Conservation (phyloP, 2,797 vertebrate genomes). For the Gadopsis bispinosus region DNA sequence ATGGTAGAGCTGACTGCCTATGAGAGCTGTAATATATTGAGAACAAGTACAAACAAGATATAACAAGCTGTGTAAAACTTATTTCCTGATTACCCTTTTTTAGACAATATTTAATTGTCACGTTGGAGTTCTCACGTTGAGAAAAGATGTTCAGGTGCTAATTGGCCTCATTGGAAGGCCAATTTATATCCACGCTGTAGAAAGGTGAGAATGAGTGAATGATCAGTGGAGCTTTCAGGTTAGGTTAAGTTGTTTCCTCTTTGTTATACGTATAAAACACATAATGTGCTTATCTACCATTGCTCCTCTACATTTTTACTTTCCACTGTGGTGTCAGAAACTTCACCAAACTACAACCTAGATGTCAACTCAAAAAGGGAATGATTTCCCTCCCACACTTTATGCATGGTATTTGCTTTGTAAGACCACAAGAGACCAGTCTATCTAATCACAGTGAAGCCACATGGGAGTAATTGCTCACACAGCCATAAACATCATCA, state of each 20-base stretch:
- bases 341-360: conserved; percentile 11
- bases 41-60: conserved; percentile 11
- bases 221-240: not conserved
- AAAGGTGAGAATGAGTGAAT: conserved; percentile 27
- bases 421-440: conserved; percentile 32
- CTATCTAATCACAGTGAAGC: conserved; percentile 43
- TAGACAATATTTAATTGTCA: conserved; percentile 7
- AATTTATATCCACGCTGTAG: not conserved
- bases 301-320: not conserved
- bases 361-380: not conserved
- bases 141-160: conserved; percentile 28
- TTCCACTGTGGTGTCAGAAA: not conserved
- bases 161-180: conserved; percentile 38
- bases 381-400: conserved; percentile 32
- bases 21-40: not conserved
- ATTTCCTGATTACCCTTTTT: conserved; percentile 15
- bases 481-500: conserved; percentile 45
- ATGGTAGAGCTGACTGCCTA: not conserved
- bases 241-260: not conserved
- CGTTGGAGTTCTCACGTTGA: conserved; percentile 23
- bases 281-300: not conserved
- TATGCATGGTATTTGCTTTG: conserved; percentile 58
- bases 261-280: not conserved
- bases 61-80: not conserved
- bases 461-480: conserved; percentile 55